Evolutionary conservation across 2,113 vertebrate species (phyloP), one percentile per base, ranked within the genome.

Genomic region (Zootoca vivipara): DNA sequence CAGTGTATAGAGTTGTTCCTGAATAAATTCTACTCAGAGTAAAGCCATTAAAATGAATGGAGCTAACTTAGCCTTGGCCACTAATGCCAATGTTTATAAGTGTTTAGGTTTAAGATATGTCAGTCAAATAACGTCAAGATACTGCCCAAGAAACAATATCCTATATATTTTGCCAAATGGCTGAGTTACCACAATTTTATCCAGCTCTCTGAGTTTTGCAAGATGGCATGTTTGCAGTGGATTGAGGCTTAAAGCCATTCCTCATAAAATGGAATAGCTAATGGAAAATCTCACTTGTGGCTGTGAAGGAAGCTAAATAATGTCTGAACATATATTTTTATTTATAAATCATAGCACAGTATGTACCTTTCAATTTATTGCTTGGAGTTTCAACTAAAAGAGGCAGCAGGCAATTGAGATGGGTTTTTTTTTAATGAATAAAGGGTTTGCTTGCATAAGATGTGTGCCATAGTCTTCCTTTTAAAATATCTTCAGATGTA

Each of bases 291-390:
- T 80, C 83, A 89, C 79, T 91, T 90, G 87, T 91, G 92, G 92
- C 89, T 94, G 91, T 77, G 85, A 42, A 87, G 89, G 89, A 93
- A 93, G 85, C 56, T 83, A 38, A 92, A 88, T 91, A 46, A 73
- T 89, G 85, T 87, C 92, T 90, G 89, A 87, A 91, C 52, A 87
- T 62, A 90, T 91, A 86, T 88, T 94, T 96, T 93, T 91, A 92
- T 70, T 52, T 64, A 91, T 87, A 87, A 94, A 89, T 92, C 94
- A 94, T 52, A 93, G 64, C 56, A 82, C 33, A 92, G 85, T 90
- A 82, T 70, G 86, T 18, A 28, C 75, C 67, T 58, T 87, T 82
- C 65, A 75, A 78, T 83, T 77, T 28, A 58, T 40, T 85, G 90
- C 26, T 69, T 24, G 67, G 3, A 1, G 2, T 1, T 16, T 88